Evolutionary conservation across 2,797 vertebrate species (phyloP).

Genomic region (Morelia viridis): DNA sequence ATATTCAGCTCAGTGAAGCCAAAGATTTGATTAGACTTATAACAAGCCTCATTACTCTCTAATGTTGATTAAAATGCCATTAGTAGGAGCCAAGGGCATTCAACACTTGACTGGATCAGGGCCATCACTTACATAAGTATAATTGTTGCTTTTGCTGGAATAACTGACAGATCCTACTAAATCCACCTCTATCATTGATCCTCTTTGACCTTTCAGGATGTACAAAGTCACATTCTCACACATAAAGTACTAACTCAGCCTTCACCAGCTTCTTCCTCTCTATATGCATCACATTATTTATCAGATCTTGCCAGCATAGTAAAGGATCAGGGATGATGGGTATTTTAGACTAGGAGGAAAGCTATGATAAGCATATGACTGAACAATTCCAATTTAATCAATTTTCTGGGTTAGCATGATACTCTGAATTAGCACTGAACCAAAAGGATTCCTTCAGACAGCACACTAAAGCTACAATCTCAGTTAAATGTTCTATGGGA

Average conservation of each 20-base stretch:
- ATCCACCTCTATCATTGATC: background rate
- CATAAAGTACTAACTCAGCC: background rate
- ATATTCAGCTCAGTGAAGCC: background rate
- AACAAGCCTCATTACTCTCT: constrained; percentile 11
- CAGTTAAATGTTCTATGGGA: background rate
- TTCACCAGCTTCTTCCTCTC: background rate
- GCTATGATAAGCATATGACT: background rate
- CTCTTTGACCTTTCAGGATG: background rate
- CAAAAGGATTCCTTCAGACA: background rate
- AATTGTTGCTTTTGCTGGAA: background rate
- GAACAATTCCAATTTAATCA: background rate
- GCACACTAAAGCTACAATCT: background rate
- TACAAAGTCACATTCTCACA: background rate
- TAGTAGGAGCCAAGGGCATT: constrained; percentile 4
- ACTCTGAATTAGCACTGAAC: background rate
- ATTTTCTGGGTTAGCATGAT: background rate
- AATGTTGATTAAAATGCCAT: constrained; percentile 24
- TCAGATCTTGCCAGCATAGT: background rate
- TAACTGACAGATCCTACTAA: constrained; percentile 6
- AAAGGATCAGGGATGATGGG: background rate
- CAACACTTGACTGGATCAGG: constrained; percentile 25
- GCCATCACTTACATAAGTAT: constrained; percentile 16
- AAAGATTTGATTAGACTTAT: constrained; percentile 18
- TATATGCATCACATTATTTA: background rate
- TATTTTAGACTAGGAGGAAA: background rate